Percentiles rank a stretch among this genome's conserved stretches.
These are phyloP conservation scores for Spodoptera litura DNA, from an alignment of 1,140 invertebrate genomes.

Conservation along the genomic window DNA sequence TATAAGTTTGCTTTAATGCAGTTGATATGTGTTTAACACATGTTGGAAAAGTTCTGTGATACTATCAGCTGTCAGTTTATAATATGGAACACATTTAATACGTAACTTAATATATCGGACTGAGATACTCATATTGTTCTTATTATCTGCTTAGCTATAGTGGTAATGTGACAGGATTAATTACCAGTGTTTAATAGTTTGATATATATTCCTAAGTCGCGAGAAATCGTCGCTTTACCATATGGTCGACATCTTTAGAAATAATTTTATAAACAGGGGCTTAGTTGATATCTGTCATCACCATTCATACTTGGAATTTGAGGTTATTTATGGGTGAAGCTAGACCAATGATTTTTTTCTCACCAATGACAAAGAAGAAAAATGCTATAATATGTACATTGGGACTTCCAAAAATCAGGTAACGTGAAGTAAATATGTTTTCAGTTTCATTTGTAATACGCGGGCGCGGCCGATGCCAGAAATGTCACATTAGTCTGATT, in stretches of 20 bases:
- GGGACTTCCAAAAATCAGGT: background rate
- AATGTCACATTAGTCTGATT: conserved; percentile 80
- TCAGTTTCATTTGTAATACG: conserved; percentile 56
- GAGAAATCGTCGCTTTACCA: background rate
- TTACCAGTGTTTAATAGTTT: conserved; percentile 15
- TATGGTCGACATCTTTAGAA: conserved; percentile 6
- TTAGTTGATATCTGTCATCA: conserved; percentile 1
- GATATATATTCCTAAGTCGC: background rate
- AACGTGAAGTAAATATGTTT: conserved; percentile 26
- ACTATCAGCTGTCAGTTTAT: conserved; percentile 15
- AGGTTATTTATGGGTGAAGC: background rate
- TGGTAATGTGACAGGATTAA: conserved; percentile 22
- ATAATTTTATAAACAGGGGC: background rate
- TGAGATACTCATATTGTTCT: conserved; percentile 11
- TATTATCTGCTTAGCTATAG: conserved; percentile 11
- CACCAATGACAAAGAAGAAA: no score
- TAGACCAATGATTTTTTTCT: no score
- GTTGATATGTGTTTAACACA: conserved; percentile 38
- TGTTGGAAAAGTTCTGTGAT: conserved; percentile 30
- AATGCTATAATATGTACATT: no score
- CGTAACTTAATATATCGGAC: conserved; percentile 23
- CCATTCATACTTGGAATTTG: background rate
- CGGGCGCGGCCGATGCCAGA: conserved; percentile 60
- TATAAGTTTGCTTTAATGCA: conserved; percentile 31
- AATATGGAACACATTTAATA: conserved; percentile 13